Evolutionary conservation across 2,113 vertebrate species (phyloP).

Genomic region (Ictidomys tridecemlineatus): DNA sequence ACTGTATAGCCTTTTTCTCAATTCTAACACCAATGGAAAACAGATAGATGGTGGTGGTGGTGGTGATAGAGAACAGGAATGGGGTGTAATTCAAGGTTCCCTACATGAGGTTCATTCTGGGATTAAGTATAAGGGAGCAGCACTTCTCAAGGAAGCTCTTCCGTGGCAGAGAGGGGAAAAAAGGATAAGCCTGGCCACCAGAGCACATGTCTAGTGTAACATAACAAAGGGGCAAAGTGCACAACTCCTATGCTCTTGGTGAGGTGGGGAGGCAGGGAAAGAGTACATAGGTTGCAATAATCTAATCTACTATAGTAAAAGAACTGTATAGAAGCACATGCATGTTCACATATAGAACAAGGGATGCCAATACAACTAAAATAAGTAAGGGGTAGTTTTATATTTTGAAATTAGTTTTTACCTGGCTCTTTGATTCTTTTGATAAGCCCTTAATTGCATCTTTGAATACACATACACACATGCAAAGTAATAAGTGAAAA

Average conservation of each 20-base stretch:
- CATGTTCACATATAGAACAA: not conserved
- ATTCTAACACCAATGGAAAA: not conserved
- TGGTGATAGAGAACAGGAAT: too few relatives aligned
- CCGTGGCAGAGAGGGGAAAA: not conserved
- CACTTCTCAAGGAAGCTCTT: not conserved
- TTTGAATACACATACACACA: not conserved
- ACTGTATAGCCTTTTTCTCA: not conserved
- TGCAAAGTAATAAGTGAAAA: not conserved
- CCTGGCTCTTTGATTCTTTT: slow-evolving; percentile 2
- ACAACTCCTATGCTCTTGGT: not conserved
- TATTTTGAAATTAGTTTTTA: not conserved
- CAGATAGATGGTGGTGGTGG: not conserved
- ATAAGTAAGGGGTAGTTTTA: not conserved
- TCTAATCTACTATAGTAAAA: not conserved
- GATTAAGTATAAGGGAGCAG: not conserved
- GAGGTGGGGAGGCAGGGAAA: not conserved
- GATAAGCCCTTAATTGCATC: not conserved
- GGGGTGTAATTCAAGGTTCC: not conserved
- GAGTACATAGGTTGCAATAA: not conserved
- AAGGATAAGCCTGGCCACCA: not conserved
- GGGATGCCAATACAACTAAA: not conserved
- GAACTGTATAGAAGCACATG: not conserved
- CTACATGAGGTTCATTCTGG: not conserved
- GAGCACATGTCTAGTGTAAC: not conserved
- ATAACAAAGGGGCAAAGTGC: not conserved